These are phyloP conservation scores for Enteromius treurensis DNA, from an alignment of 2,797 vertebrate genomes.

Conservation along the genomic window DNA sequence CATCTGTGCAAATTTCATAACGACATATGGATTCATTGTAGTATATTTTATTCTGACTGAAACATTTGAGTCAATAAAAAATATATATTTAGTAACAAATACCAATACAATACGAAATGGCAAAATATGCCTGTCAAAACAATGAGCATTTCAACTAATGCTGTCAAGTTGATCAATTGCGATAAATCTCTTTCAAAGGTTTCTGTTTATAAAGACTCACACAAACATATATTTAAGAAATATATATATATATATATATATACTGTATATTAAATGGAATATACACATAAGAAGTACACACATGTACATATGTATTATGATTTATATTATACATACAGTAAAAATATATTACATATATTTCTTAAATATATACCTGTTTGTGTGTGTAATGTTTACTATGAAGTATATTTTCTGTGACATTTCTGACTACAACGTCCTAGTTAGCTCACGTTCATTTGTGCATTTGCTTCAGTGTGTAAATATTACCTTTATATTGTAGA, in stretches of 20 bases:
- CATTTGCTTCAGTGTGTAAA: neutral
- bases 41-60: neutral
- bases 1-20: neutral
- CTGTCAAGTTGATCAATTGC: neutral
- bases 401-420: neutral
- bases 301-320: neutral
- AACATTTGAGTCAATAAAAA: neutral
- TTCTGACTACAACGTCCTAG: neutral
- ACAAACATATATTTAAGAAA: neutral
- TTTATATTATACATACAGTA: neutral
- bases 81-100: neutral
- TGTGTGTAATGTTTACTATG: too few species aligned
- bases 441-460: neutral
- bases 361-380: neutral
- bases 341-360: neutral
- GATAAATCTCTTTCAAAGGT: neutral
- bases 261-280: too few species aligned
- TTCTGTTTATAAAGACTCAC: neutral
- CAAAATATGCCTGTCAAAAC: neutral
- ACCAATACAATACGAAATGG: neutral
- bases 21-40: neutral
- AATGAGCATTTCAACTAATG: neutral
- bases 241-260: neutral
- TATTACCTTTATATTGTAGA: neutral
- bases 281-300: neutral